Base-by-base conservation (phyloP, 2,888 invertebrate species). In the Spodoptera littoralis region DNA sequence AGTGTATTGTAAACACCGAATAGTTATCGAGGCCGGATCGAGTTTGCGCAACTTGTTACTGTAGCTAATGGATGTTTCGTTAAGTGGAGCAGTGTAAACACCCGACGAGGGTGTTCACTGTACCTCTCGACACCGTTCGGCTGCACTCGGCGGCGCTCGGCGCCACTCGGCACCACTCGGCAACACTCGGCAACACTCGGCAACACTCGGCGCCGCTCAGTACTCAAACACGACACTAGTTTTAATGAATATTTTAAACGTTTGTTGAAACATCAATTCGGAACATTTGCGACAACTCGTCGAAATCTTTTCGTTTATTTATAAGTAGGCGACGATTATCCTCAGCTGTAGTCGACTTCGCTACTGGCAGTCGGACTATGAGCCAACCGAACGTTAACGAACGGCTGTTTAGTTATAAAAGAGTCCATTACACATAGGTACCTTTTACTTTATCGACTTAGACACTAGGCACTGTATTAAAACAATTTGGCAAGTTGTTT, bases 201-300 rank as follows among this genome's bases (percentile, higher is more conserved):
- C 48, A 54, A 55, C 60, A 70, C 76, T 75, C 65, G 44, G 54
- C 70, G 50, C 44, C 56, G 58, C 46, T 54, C 42, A 65, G 59
- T 53, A 57, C 58, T 48, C 54, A 42, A 63, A 61, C 56, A 57
- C 58, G 62, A 65, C 64, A 75, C 72, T 80, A 82, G 75, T 80
- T 79, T 80, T 76, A 77, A 84, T 83, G 67, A 81, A 81, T 83
- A 80, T 80, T 82, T 36, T 81, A 82, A 80, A 75, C 66, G 64
- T 71, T 75, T 58, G 56, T 65, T 62, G 69, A 69, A 65, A 76
- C 80, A 77, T 77, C 75, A 71, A 77, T 81, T 73, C 52, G 54
- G 43, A 67, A 61, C 52, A 77, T 68, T 60, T 48, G 22, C 50
- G 27, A 45, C 44, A 42, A 60, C 70, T 70, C 71, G 53, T 70